Evolutionary conservation across 2,113 vertebrate genomes (phyloP).

Genomic region (Phasianus colchicus): DNA sequence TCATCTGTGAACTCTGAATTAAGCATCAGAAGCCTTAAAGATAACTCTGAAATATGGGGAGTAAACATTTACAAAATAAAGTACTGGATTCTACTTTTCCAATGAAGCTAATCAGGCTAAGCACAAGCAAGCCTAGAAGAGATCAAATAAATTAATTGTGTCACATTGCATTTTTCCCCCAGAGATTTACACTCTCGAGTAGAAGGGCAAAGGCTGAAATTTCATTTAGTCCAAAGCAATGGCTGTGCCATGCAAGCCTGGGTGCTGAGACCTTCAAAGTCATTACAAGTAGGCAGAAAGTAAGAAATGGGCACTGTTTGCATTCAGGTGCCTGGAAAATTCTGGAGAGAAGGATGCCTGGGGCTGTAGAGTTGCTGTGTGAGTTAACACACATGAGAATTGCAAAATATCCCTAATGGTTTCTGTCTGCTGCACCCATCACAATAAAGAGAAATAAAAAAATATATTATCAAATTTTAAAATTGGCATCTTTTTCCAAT

Average conservation of each 20-base stretch:
- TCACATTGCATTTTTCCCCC: background rate
- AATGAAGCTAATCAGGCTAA: background rate
- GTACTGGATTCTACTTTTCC: background rate
- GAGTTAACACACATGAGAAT: no score
- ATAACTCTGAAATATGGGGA: background rate
- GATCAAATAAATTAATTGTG: background rate
- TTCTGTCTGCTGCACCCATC: no score
- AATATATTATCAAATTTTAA: no score
- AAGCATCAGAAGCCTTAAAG: background rate
- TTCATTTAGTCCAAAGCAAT: background rate
- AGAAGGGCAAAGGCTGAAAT: background rate
- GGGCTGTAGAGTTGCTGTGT: background rate
- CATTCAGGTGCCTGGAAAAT: background rate
- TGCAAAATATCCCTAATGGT: no score
- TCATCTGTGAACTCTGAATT: background rate
- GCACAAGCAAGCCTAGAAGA: background rate
- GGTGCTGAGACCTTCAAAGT: background rate
- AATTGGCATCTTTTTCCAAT: no score
- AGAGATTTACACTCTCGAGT: background rate
- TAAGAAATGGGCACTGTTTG: background rate
- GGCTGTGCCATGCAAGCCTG: background rate
- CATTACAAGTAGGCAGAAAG: background rate
- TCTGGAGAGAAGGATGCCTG: background rate
- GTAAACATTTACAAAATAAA: background rate
- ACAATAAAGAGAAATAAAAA: no score